phyloP scores from a whole-genome alignment of 1,140 invertebrate species.

The Adelges cooleyi region DNA sequence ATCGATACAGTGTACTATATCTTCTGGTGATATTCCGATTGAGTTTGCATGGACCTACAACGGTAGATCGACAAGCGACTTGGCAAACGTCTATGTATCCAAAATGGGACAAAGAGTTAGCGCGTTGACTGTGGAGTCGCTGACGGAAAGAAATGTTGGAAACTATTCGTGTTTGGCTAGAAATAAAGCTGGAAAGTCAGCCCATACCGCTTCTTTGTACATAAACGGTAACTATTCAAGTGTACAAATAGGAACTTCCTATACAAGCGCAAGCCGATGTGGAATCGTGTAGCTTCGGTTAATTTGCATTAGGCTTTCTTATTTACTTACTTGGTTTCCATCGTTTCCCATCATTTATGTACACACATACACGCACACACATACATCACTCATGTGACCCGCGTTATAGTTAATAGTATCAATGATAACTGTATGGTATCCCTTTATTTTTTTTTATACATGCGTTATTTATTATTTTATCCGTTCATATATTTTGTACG shows the following conservation, averaged over 20 bases:
- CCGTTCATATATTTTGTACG: too few species aligned
- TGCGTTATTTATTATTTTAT: too few species aligned
- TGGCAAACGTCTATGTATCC: conserved; percentile 25
- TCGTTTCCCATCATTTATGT: too few species aligned
- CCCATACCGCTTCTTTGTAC: conserved; percentile 31
- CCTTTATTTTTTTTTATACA: too few species aligned
- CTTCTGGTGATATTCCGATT: conserved; percentile 50
- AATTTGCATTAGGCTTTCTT: too few species aligned
- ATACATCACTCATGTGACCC: background rate
- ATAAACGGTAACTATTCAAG: conserved; percentile 32
- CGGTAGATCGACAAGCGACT: conserved; percentile 41
- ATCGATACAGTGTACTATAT: conserved; percentile 49
- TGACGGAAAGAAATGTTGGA: conserved; percentile 32
- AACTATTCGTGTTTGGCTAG: conserved; percentile 33
- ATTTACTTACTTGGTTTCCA: too few species aligned
- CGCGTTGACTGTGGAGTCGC: conserved; percentile 32
- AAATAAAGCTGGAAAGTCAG: conserved; percentile 31
- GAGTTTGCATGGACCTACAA: conserved; percentile 47
- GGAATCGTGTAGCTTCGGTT: too few species aligned
- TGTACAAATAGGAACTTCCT: too few species aligned
- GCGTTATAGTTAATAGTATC: too few species aligned
- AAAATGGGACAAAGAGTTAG: conserved; percentile 29
- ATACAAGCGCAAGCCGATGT: too few species aligned
- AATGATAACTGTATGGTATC: too few species aligned
- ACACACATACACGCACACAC: too few species aligned